A percentile compares a stretch with the other conserved stretches of the same genome.
These are phyloP conservation scores for Trogon surrucura DNA, from an alignment of 2,113 vertebrate species.

Conservation along the genomic window DNA sequence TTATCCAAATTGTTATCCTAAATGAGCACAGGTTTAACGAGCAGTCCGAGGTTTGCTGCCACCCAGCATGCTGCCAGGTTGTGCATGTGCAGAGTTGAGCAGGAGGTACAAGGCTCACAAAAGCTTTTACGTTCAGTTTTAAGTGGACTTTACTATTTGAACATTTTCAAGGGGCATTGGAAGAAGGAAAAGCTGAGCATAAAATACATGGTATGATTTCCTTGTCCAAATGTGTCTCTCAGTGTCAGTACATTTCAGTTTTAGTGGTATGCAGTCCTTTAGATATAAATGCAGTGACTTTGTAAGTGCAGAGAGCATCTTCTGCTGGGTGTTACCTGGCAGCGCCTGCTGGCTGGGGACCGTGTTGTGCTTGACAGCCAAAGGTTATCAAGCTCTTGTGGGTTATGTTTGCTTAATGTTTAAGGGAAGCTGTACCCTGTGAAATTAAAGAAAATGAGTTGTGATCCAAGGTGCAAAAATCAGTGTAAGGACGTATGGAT, in stretches of 20 bases:
- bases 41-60: neutral
- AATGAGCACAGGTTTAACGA: neutral
- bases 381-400: neutral
- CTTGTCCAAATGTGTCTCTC: neutral
- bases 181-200: neutral
- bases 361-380: neutral
- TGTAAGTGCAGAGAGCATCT: no score
- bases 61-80: fast-evolving
- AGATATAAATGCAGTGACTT: neutral
- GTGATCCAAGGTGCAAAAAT: neutral
- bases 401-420: neutral
- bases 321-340: neutral
- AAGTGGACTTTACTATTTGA: neutral
- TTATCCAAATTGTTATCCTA: neutral
- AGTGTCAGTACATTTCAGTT: neutral
- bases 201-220: neutral
- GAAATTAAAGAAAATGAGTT: neutral
- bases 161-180: neutral
- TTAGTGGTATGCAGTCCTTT: neutral
- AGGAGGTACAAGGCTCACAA: neutral
- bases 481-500: neutral
- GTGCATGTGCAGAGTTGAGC: neutral
- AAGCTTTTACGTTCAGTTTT: neutral
- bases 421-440: neutral
- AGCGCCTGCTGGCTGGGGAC: neutral